Evolutionary conservation across 2,888 invertebrate species (phyloP).

Genomic region (Drosophila parthenogenetica): DNA sequence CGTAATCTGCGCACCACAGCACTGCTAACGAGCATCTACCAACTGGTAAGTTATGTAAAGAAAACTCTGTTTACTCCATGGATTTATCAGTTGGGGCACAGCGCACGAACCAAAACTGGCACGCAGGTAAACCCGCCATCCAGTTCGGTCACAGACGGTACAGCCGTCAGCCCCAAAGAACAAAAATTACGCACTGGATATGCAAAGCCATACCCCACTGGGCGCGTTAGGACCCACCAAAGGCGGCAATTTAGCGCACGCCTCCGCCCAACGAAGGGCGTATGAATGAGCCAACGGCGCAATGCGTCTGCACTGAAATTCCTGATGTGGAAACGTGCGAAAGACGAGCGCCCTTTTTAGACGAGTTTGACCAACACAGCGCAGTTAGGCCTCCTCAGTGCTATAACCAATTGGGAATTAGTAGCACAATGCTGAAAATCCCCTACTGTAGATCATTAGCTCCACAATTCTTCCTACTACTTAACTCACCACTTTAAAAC

Average conservation of each 20-base stretch:
- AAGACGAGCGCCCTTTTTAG: constrained; percentile 82
- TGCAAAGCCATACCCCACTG: constrained; percentile 85
- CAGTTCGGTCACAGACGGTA: constrained; percentile 28
- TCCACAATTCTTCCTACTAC: no score
- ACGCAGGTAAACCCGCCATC: constrained; percentile 63
- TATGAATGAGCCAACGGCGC: constrained; percentile 65
- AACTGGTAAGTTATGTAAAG: constrained; percentile 81
- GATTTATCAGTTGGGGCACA: constrained; percentile 58
- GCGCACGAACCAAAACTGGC: constrained; percentile 62
- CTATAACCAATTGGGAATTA: constrained; percentile 51
- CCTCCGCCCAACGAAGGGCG: constrained; percentile 46
- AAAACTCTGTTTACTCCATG: background rate
- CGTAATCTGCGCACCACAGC: constrained; percentile 84
- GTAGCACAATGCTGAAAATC: background rate
- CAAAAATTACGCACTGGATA: constrained; percentile 85
- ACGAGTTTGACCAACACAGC: rapidly evolving
- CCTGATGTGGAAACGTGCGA: constrained; percentile 34
- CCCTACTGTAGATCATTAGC: background rate
- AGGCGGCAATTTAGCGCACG: constrained; percentile 53
- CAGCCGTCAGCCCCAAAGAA: constrained; percentile 61
- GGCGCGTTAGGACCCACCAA: constrained; percentile 53
- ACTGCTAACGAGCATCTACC: constrained; percentile 83
- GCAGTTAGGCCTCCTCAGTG: background rate
- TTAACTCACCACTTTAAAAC: constrained; percentile 10
- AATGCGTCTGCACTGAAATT: constrained; percentile 73